Evolutionary conservation across 2,113 vertebrate species (phyloP).

Genomic region (Sebastes schlegelii): DNA sequence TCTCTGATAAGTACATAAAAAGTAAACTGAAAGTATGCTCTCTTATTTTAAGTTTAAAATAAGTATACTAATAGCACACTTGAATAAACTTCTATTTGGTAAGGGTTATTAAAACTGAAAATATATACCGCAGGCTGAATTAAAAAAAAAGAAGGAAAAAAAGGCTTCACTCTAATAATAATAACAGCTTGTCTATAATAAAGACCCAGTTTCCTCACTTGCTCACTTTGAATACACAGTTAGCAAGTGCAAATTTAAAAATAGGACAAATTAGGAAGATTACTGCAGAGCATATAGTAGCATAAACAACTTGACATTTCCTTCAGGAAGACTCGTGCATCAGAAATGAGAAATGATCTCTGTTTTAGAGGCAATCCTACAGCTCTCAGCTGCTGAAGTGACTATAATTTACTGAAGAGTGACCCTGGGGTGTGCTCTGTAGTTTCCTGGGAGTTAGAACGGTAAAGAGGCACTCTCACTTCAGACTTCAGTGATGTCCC

Average conservation of each 20-base stretch:
- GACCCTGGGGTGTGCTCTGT: constrained; percentile 20
- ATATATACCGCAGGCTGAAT: neutral
- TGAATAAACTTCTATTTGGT: no score
- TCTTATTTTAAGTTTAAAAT: no score
- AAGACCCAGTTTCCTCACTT: neutral
- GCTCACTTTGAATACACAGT: neutral
- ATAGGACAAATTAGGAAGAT: neutral
- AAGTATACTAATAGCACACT: no score
- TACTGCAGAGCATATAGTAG: neutral
- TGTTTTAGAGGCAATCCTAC: neutral
- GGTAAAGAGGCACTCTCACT: constrained; percentile 4
- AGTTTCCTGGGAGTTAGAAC: constrained; percentile 5
- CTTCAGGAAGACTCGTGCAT: neutral
- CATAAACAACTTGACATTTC: constrained; percentile 56
- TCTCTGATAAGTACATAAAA: no score
- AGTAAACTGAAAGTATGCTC: no score
- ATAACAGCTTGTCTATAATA: constrained; percentile 7
- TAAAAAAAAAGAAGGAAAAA: neutral
- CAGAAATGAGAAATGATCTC: neutral
- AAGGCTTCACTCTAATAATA: neutral
- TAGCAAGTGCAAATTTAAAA: neutral
- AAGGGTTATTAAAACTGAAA: neutral
- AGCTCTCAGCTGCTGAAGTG: constrained; percentile 15
- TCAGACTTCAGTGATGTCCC: constrained; percentile 15
- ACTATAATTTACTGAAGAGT: constrained; percentile 16